Percentiles rank a stretch among this genome's conserved stretches.
phyloP scores from a whole-genome alignment of 2,888 invertebrate genomes.

The Pseudeuparius sepicola region DNA sequence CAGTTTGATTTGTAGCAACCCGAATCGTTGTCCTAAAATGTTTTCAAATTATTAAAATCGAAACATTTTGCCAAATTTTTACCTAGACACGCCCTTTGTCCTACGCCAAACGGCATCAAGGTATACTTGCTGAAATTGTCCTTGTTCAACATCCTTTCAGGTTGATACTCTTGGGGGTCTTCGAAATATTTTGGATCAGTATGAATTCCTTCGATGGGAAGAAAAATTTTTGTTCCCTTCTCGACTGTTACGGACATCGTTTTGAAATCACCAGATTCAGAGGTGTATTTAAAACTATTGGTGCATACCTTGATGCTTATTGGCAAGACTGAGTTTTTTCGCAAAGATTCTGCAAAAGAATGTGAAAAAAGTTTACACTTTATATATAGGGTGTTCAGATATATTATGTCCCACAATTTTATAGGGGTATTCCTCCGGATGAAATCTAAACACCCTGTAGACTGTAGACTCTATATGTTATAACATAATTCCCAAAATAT shows the following conservation, averaged over 20 bases:
- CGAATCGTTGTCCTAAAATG: slow-evolving; percentile 27
- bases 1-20: slow-evolving; percentile 33
- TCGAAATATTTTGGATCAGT: slow-evolving; percentile 35
- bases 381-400: no score
- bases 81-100: slow-evolving; percentile 33
- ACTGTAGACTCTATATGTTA: no score
- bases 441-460: no score
- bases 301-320: slow-evolving; percentile 30
- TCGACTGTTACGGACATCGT: slow-evolving; percentile 24
- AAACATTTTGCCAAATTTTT: slow-evolving; percentile 9
- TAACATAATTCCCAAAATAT: no score
- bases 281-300: slow-evolving; percentile 23
- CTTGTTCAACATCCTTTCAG: slow-evolving; percentile 34
- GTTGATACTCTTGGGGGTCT: slow-evolving; percentile 36
- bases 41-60: slow-evolving; percentile 1
- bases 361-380: no score
- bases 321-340: no score
- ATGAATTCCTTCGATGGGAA: slow-evolving; percentile 34
- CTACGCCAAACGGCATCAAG: slow-evolving; percentile 32
- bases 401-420: no score
- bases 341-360: no score
- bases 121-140: slow-evolving; percentile 26
- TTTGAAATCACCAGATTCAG: slow-evolving; percentile 20
- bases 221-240: slow-evolving; percentile 29
- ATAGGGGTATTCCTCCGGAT: no score